Conservation (phyloP, 2,888 invertebrate species). For the Oithona nana region DNA sequence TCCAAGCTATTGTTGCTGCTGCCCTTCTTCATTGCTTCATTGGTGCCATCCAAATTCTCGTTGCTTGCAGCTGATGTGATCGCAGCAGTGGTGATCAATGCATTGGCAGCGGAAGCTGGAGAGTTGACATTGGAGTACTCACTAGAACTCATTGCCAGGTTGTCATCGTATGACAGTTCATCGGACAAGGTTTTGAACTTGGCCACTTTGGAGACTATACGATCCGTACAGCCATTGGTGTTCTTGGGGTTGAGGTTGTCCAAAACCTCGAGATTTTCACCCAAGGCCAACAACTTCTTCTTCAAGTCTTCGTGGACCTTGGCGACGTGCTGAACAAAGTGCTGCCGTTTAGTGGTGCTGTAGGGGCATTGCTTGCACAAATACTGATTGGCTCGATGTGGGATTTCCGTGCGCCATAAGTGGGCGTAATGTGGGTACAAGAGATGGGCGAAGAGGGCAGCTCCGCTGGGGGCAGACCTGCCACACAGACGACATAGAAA, state of each 20-base stretch:
- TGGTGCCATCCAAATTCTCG: background rate
- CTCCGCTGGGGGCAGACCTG: conserved; percentile 1
- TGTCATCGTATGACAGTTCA: background rate
- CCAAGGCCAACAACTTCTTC: conserved; percentile 3
- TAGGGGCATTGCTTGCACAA: conserved; percentile 7
- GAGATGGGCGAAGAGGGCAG: conserved; percentile 12
- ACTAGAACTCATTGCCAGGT: background rate
- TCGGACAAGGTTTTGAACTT: background rate
- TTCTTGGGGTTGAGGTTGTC: conserved; percentile 6
- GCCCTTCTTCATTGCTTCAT: background rate
- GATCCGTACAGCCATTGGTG: background rate
- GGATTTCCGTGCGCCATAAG: conserved; percentile 10
- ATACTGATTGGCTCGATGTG: conserved; percentile 2
- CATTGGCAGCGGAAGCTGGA: background rate
- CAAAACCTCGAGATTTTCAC: conserved; percentile 11
- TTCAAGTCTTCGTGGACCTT: conserved; percentile 10
- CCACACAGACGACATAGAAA: conserved; percentile 8
- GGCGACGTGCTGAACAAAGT: conserved; percentile 11
- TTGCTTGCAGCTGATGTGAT: background rate
- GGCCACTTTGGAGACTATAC: background rate
- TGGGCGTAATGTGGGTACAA: conserved; percentile 15
- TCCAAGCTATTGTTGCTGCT: background rate
- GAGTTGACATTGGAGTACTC: background rate
- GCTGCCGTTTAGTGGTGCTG: conserved; percentile 12
- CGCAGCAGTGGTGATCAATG: background rate